phyloP scores from a whole-genome alignment of 2,888 invertebrate genomes.

The Carpatolechia fugitivella region DNA sequence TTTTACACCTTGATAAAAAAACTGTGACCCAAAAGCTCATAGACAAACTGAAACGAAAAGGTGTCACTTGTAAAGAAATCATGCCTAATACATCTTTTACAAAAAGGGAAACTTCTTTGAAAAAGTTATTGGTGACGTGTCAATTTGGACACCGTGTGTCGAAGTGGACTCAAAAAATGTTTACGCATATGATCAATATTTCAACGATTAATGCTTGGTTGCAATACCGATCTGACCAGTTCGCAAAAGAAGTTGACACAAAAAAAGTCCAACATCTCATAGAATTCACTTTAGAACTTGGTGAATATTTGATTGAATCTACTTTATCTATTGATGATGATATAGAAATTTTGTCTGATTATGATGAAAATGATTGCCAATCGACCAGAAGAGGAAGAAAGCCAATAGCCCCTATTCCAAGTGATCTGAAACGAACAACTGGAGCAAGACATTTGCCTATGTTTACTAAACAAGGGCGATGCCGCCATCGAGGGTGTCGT shows the following conservation, averaged over 20 bases:
- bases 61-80: conserved; percentile 12
- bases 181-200: conserved; percentile 10
- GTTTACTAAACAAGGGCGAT: not conserved
- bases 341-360: not conserved
- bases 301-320: conserved; percentile 2
- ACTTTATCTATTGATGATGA: not conserved
- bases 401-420: not conserved
- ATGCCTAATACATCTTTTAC: conserved; percentile 17
- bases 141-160: conserved; percentile 1
- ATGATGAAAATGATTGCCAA: not conserved
- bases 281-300: not conserved
- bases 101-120: conserved; percentile 10
- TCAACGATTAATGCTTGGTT: conserved; percentile 12
- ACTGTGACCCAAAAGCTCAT: conserved; percentile 13
- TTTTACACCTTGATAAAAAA: conserved; percentile 20
- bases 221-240: not conserved
- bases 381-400: not conserved
- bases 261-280: not conserved
- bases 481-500: not conserved
- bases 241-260: not conserved
- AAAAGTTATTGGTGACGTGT: conserved; percentile 18
- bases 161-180: conserved; percentile 13
- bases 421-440: not conserved
- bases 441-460: not conserved
- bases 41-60: conserved; percentile 4